Conservation (phyloP, 2,113 vertebrate genomes). For the Hiodon alosoides region DNA sequence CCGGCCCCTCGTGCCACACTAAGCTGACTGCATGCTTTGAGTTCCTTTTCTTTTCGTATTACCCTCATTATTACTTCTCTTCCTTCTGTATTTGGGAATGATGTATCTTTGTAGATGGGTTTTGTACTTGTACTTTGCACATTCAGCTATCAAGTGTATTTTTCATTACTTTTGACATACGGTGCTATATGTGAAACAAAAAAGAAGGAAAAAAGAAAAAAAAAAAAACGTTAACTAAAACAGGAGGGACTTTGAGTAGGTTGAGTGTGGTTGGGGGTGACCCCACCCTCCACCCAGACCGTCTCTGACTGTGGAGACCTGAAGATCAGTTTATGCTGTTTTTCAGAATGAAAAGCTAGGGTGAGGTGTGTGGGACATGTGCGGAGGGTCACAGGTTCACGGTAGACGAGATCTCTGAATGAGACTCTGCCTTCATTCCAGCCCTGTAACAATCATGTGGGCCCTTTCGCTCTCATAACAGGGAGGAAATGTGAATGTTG, state of each 20-base stretch:
- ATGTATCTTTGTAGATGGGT: constrained; percentile 80
- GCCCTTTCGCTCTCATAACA: not conserved
- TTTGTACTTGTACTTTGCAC: constrained; percentile 90
- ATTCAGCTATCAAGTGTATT: constrained; percentile 80
- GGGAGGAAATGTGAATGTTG: constrained; percentile 1
- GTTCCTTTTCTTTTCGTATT: constrained; percentile 44
- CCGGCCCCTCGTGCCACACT: constrained; percentile 43
- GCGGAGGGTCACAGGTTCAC: not conserved
- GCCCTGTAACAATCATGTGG: not conserved
- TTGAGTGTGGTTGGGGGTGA: not conserved
- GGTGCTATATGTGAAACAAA: constrained; percentile 78
- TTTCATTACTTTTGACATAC: constrained; percentile 76
- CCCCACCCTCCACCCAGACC: not conserved
- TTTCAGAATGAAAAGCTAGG: not conserved
- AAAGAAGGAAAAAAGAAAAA: constrained; percentile 51
- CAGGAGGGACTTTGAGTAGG: constrained; percentile 14
- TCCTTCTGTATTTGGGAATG: constrained; percentile 80
- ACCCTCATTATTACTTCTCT: constrained; percentile 1
- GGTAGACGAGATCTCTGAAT: not conserved
- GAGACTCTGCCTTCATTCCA: not conserved
- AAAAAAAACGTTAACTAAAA: constrained; percentile 35
- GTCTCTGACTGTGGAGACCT: not conserved
- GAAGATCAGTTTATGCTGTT: too few relatives aligned
- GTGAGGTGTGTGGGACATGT: not conserved
- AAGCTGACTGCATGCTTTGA: constrained; percentile 82